phyloP scores from a whole-genome alignment of 1,140 invertebrate species.

The Drosophila kepulauana region DNA sequence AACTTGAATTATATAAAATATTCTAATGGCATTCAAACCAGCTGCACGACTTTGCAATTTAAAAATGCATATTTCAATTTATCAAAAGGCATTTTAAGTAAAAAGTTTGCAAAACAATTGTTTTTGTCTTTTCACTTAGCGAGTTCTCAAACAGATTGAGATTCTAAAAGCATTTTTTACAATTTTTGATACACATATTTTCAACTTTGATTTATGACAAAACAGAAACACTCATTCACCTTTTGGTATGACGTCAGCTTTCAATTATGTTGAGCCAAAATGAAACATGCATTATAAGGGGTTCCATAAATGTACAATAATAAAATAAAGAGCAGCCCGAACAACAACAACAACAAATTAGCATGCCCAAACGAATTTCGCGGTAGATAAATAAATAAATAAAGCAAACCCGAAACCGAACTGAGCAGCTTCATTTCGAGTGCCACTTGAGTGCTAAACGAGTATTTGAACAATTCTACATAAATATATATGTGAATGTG shows the following conservation, averaged over 20 bases:
- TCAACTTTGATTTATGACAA: slow-evolving; percentile 28
- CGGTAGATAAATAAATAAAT: slow-evolving; percentile 20
- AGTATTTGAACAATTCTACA: slow-evolving; percentile 21
- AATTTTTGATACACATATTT: slow-evolving; percentile 2
- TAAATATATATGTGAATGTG: slow-evolving; percentile 3
- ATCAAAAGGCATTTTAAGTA: neutral
- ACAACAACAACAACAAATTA: slow-evolving; percentile 32
- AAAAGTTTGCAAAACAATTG: neutral
- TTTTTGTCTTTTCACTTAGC: neutral
- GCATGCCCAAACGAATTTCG: slow-evolving; percentile 16
- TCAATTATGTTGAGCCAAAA: slow-evolving; percentile 56
- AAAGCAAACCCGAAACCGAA: slow-evolving; percentile 2
- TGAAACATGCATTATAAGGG: slow-evolving; percentile 32
- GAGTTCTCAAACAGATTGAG: neutral
- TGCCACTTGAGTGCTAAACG: slow-evolving; percentile 34
- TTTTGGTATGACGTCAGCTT: slow-evolving; percentile 67
- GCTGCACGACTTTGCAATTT: slow-evolving; percentile 8
- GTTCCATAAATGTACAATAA: slow-evolving; percentile 43
- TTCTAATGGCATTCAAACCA: slow-evolving; percentile 16
- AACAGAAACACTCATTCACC: slow-evolving; percentile 27
- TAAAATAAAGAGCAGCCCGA: slow-evolving; percentile 9
- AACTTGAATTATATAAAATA: slow-evolving; percentile 14
- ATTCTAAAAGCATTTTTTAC: slow-evolving; percentile 2
- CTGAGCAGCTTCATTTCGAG: slow-evolving; percentile 24
- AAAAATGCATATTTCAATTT: neutral